Base-by-base conservation (phyloP, 2,888 invertebrate genomes). In the Napeogenes sylphis region DNA sequence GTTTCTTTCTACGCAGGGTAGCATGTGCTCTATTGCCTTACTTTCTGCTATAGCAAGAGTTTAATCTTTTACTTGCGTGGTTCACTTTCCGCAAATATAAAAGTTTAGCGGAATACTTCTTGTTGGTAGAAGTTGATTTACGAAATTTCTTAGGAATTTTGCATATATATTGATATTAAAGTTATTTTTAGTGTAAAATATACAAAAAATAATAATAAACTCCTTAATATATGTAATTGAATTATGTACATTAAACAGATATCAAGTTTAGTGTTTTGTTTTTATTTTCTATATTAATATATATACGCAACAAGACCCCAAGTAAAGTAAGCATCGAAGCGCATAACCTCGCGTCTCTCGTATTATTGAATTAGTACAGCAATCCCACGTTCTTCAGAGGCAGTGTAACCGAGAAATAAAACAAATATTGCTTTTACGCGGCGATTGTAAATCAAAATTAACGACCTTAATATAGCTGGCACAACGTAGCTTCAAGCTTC, bases 361-460 rank as follows among this genome's bases (percentile, higher is more conserved):
- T 79, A 83, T 88, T 86, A 87, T 86, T 80, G 85, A 63, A 64
- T 60, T 62, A 65, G 57, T 58, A 79, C 78, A 79, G 81, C 86
- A 87, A 87, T 87, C 84, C 80, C 74, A 81, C 80, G 79, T 81
- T 85, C 83, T 83, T 81, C 71, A 77, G 79, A 81, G 82, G 80
- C 78, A 76, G 78, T 79, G 77, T 76, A 76, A 80, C 83, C 80
- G 78, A 80, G 85, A 87, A 89, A 89, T 90, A 90, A 89, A 90
- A 90, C 89, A 90, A 90, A 90, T 90, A 90, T 90, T 90, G 89
- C 89, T 89, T 87, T 86, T 87, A 85, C 87, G 83, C 82, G 77
- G 81, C 80, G 85, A 90, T 89, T 90, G 88, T 90, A 90, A 90
- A 90, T 90, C 90, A 90, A 90, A 90, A 90, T 90, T 90, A 90